Base-by-base conservation (phyloP, 2,888 invertebrate genomes). In the Ptychoptera albimana region DNA sequence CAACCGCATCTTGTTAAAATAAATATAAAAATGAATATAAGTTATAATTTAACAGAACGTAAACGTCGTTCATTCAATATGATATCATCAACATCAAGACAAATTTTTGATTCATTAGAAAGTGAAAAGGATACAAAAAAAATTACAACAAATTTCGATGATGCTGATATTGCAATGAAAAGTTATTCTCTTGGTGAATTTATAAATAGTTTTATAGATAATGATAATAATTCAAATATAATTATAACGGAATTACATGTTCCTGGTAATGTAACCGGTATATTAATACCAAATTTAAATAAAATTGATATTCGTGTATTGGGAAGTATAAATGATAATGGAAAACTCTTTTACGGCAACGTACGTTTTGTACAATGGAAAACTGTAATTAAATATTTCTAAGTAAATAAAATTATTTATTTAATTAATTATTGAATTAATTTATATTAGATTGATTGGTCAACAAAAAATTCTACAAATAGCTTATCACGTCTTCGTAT, bases 321-420 rank as follows among this genome's bases (percentile, higher is more conserved):
- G 7, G 55, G 62, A 37, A 57, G 63, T 6, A 62, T 64, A 15
- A 50, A 54, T 23, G 63, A 63, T 45, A 62, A 61, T 48, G 34
- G 45, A 14, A 61, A 63, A 49, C 50, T 56, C 39, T 50, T 65
- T 8, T 52, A 54, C 2, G 63, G 62, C 51, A 61, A 65, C 51
- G 59, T 60, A 53, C 59, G 57, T 48, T 63, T 61, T 49, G 58
- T 65, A 10, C 60, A 63, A 49, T 66, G 65, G 65, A 63, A 63
- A 53, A 60, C 54, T 54, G 64, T 65, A 54, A 57, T 55, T 37
- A 35, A 31, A 39, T 30, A 35, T 34, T 32, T 10, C 23, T 12
- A 40, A n/a, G 14, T 4, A 29, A 13, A 9, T 12, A 16, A 3
- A 23, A 11, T 5, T 23, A 23, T 23, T 5, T 23, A 8, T 15